Conservation (phyloP, 35 echinoderm and acorn worm species). For the Amphiura filiformis region DNA sequence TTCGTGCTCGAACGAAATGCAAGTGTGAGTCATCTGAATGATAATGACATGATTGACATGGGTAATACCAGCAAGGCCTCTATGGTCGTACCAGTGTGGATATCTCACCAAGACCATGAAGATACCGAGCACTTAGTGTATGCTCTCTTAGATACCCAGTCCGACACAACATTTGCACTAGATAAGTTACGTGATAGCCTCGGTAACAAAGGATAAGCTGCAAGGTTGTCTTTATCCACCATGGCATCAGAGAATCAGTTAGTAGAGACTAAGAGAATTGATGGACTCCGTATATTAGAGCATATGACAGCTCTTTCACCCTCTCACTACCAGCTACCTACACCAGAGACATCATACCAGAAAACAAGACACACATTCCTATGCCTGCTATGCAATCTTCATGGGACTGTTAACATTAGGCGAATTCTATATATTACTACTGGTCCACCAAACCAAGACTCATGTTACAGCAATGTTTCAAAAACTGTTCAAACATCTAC, state of each 20-base stretch:
- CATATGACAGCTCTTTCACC: not conserved
- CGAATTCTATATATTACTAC: too few relatives aligned
- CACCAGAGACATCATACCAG: constrained; percentile 35
- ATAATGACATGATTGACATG: not conserved
- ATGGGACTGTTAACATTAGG: too few relatives aligned
- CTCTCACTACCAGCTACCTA: constrained; percentile 40
- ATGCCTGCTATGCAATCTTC: constrained; percentile 47
- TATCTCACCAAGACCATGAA: constrained; percentile 17
- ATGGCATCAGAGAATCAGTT: constrained; percentile 16
- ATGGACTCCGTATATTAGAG: constrained; percentile 38
- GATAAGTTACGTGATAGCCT: constrained; percentile 15
- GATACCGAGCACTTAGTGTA: constrained; percentile 52
- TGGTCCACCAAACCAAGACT: too few relatives aligned
- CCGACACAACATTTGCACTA: constrained; percentile 57
- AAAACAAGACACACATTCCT: constrained; percentile 36
- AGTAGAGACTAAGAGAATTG: constrained; percentile 13
- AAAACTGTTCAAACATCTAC: too few relatives aligned
- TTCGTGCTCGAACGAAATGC: not conserved
- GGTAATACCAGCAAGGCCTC: constrained; percentile 24
- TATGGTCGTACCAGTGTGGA: constrained; percentile 52
- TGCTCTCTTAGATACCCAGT: constrained; percentile 73
- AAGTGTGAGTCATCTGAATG: constrained; percentile 20
- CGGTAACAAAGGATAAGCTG: not conserved
- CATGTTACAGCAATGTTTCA: too few relatives aligned
- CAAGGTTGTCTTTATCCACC: constrained; percentile 24